Evolutionary conservation across 1,140 invertebrate species (phyloP).

Genomic region (Heliothis subflexa): DNA sequence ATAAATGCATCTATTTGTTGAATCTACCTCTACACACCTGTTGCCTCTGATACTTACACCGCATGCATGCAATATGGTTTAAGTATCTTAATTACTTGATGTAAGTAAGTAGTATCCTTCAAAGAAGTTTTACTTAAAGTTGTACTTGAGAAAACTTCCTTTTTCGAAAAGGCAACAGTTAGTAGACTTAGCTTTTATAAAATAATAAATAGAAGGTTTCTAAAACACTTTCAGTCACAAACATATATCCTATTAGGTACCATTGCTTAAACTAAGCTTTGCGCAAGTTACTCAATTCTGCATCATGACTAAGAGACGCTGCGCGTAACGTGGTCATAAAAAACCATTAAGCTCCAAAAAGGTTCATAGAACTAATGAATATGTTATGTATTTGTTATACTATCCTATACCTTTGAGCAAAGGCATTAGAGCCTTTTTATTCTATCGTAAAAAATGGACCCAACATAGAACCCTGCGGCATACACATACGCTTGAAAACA

Average conservation of each 20-base stretch:
- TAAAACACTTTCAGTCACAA: not conserved
- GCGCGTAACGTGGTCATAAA: not conserved
- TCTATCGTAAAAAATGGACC: too few species aligned
- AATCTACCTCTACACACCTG: not conserved
- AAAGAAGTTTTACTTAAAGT: too few species aligned
- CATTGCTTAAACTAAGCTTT: not conserved
- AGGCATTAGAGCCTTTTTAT: too few species aligned
- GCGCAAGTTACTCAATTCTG: conserved; percentile 25
- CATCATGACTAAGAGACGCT: conserved; percentile 32
- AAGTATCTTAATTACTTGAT: too few species aligned
- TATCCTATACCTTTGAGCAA: too few species aligned
- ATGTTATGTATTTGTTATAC: too few species aligned
- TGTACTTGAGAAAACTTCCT: too few species aligned
- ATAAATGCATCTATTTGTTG: not conserved
- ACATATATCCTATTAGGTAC: not conserved
- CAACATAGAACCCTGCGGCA: too few species aligned
- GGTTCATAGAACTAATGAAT: not conserved
- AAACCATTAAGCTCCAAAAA: not conserved
- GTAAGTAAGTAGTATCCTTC: too few species aligned
- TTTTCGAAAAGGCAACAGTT: too few species aligned
- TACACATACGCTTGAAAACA: too few species aligned
- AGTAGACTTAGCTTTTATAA: too few species aligned
- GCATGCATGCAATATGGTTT: not conserved
- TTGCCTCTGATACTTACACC: not conserved
- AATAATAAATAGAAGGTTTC: not conserved